Conservation (phyloP, 2,113 vertebrate species). For the Sula dactylatra region DNA sequence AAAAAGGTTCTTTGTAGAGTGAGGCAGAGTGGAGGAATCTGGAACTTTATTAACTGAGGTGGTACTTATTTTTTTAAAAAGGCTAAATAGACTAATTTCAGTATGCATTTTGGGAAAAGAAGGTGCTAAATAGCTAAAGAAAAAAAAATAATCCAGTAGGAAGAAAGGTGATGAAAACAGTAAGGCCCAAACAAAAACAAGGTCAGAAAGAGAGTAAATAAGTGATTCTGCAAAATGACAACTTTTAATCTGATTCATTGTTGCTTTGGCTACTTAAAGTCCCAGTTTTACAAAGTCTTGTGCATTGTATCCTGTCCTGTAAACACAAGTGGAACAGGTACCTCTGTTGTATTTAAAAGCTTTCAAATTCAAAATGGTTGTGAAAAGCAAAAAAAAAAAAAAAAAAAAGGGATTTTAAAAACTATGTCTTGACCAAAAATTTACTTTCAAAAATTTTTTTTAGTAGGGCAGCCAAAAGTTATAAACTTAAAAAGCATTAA, state of each 20-base stretch:
- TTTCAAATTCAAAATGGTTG: not conserved
- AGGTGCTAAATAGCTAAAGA: not conserved
- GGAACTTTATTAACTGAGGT: not conserved
- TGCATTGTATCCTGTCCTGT: not conserved
- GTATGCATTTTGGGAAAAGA: not conserved
- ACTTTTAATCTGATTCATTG: not conserved
- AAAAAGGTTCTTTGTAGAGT: not conserved
- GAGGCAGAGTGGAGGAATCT: not conserved
- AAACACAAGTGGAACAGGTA: not conserved
- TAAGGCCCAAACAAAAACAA: not conserved
- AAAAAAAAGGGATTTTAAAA: too few relatives aligned
- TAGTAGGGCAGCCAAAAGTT: not conserved
- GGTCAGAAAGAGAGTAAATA: not conserved
- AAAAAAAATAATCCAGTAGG: not conserved
- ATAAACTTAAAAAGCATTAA: not conserved
- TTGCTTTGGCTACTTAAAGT: not conserved
- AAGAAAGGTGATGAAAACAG: not conserved
- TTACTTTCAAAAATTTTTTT: not conserved
- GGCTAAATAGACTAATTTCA: not conserved
- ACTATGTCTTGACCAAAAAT: not conserved
- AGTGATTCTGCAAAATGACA: not conserved
- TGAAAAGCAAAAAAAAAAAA: not conserved
- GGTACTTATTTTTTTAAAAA: not conserved
- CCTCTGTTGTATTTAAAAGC: not conserved
- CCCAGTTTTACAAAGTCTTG: not conserved